Evolutionary conservation across 2,888 invertebrate species (phyloP), one percentile per base, ranked within the genome.

Genomic region (Aphidius colemani): DNA sequence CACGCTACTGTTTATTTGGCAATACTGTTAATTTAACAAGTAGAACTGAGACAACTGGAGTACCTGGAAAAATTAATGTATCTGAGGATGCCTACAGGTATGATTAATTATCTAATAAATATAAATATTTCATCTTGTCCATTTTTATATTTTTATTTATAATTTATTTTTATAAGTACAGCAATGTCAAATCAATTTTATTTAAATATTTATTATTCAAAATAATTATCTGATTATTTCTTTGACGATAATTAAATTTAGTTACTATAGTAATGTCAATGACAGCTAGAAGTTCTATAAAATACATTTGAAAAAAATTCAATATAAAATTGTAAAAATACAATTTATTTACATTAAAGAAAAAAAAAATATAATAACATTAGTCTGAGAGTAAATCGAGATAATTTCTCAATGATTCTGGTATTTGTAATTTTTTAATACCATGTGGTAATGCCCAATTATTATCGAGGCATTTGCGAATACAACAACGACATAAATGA

Each of bases 21-120:
- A 96, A 96, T 83, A 96, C 96, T 0, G 96, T 96, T 10, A 96
- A 96, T 84, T 82, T 96, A 67, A 96, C 96, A 61, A 95, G 95
- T 81, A 88, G 96, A 66, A 95, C 95, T 1, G 96, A 96, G 83
- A 96, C 96, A 18, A 96, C 96, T 0, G 96, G 96, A 0, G 88
- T 90, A 57, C 90, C 91, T 10, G 96, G 95, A 30, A 89, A 88
- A 74, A 95, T 96, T 73, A 96, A 96, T 81, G 94, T 96, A 67
- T 95, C 95, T 55, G 94, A 94, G 80, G 93, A 93, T 75, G 95
- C 95, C 66, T 95, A 95, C 85, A 90, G 88, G 94, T 95, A 85
- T 84, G n/a, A 85, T 76, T 59, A 6, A 13, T 30, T 30, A 30
- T 18, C 2, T 18, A 18, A 18, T 30, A 30, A 30, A n/a, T n/a